Conservation (phyloP, 2,113 vertebrate species). For the Chauna torquata region DNA sequence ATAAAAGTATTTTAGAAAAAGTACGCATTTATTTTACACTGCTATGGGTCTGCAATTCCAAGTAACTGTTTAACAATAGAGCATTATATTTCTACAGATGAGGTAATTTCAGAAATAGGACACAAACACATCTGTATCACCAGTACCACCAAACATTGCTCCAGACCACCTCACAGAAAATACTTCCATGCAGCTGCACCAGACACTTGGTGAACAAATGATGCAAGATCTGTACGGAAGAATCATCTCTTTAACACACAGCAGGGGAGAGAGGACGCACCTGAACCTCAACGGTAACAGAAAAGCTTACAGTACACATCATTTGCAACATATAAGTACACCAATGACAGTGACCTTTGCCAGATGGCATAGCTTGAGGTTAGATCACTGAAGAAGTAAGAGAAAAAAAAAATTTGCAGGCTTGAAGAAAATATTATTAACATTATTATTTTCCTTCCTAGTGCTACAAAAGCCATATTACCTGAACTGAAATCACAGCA, state of each 20-base stretch:
- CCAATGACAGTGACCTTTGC: not conserved
- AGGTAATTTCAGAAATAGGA: slow-evolving; percentile 32
- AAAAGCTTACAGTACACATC: not conserved
- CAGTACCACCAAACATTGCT: not conserved
- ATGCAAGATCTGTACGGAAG: not conserved
- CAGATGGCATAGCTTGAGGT: not conserved
- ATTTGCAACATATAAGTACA: not conserved
- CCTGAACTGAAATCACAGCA: not conserved
- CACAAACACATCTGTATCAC: not conserved
- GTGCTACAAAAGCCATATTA: not conserved
- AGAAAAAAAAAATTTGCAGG: slow-evolving; percentile 22
- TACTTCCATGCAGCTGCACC: slow-evolving; percentile 3
- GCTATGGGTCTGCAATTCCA: not conserved
- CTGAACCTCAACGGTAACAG: not conserved
- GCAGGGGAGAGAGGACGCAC: not conserved
- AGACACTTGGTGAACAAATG: not conserved
- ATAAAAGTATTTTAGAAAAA: not conserved
- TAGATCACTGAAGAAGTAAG: not conserved
- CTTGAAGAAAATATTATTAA: not conserved
- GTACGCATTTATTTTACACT: not conserved
- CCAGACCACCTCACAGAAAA: not conserved
- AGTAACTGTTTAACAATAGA: not conserved
- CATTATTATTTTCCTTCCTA: not conserved
- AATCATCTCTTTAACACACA: not conserved
- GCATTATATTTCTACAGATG: not conserved